Evolutionary conservation across 30 jellyfish, hydroid and myxozoan species (phyloP).

Genomic region (Sanderia malayensis): DNA sequence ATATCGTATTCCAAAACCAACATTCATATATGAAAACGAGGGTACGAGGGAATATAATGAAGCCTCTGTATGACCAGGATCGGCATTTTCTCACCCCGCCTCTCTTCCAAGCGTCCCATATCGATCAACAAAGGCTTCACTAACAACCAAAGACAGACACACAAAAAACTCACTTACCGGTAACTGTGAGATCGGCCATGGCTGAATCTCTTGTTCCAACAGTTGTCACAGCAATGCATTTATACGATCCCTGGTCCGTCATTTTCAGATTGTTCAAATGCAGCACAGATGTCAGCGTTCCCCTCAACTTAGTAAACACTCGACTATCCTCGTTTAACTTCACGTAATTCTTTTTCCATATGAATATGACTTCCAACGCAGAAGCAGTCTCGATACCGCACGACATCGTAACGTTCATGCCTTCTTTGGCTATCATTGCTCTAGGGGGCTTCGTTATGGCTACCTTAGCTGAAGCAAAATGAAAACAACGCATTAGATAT

Average conservation of each 20-base stretch:
- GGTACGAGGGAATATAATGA: no score
- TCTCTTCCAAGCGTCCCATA: no score
- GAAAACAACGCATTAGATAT: no score
- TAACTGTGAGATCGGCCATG: slow-evolving; percentile 52
- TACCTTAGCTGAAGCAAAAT: slow-evolving; percentile 13
- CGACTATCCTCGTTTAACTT: slow-evolving; percentile 27
- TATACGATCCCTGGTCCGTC: slow-evolving; percentile 65
- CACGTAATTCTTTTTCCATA: slow-evolving; percentile 55
- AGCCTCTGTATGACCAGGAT: no score
- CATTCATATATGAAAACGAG: no score
- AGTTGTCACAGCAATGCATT: slow-evolving; percentile 62
- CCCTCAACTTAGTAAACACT: slow-evolving; percentile 22
- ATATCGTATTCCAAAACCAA: no score
- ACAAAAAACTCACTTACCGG: slow-evolving; percentile 27
- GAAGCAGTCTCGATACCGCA: slow-evolving; percentile 71
- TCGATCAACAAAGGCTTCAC: no score
- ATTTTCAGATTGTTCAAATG: slow-evolving; percentile 18
- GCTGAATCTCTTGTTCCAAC: slow-evolving; percentile 67
- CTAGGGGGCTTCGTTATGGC: slow-evolving; percentile 62
- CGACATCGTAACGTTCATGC: slow-evolving; percentile 41
- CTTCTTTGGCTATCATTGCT: slow-evolving; percentile 46
- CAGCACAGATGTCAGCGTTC: slow-evolving; percentile 50
- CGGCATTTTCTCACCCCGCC: no score
- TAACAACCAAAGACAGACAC: no score
- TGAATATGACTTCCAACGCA: slow-evolving; percentile 57